These are phyloP conservation scores for Montifringilla adamsi DNA, from an alignment of 2,113 vertebrate species.

Conservation along the genomic window DNA sequence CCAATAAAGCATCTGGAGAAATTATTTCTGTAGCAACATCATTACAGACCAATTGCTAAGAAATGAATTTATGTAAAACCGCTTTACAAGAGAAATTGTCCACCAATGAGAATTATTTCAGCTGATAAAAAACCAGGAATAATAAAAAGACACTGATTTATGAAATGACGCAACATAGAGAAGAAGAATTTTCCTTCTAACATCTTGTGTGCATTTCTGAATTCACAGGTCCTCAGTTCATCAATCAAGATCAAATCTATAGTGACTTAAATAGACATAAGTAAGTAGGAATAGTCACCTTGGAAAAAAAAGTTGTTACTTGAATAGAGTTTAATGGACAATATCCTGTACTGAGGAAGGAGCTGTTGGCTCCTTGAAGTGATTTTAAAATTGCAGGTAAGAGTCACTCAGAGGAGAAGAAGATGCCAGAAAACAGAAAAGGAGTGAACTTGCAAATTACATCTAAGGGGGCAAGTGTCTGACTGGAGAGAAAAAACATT, in stretches of 20 bases:
- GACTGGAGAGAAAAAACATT: neutral
- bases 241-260: neutral
- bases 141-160: constrained; percentile 44
- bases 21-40: constrained; percentile 28
- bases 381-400: neutral
- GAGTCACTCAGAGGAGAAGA: neutral
- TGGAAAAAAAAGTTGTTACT: neutral
- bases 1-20: neutral
- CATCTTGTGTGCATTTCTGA: neutral
- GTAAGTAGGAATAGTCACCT: neutral
- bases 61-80: constrained; percentile 29
- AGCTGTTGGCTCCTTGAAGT: neutral
- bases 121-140: constrained; percentile 25
- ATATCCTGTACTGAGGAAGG: neutral
- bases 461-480: neutral
- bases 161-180: neutral
- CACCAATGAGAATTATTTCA: constrained; percentile 34
- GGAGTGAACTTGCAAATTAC: neutral
- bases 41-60: constrained; percentile 25
- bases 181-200: neutral
- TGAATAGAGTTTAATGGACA: neutral
- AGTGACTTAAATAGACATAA: neutral
- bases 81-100: constrained; percentile 22
- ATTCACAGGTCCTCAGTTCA: neutral
- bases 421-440: neutral